phyloP scores from a whole-genome alignment of 2,113 vertebrate genomes.

The Butorides virescens region DNA sequence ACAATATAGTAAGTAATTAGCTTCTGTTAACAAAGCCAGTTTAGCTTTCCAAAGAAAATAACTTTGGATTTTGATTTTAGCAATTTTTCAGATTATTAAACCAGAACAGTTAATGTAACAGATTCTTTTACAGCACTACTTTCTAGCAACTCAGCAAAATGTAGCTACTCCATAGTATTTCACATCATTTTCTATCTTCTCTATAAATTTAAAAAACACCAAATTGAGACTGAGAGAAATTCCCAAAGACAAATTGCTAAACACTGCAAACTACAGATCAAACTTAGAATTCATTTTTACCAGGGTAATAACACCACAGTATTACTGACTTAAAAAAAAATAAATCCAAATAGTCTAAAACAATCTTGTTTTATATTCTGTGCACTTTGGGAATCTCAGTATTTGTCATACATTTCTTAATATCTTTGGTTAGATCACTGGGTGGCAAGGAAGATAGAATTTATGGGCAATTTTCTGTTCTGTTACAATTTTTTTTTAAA shows the following conservation, averaged over 20 bases:
- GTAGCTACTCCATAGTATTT: not conserved
- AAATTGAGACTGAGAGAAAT: not conserved
- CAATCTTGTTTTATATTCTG: not conserved
- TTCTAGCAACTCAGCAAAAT: not conserved
- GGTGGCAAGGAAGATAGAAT: not conserved
- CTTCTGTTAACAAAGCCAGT: not conserved
- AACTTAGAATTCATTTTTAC: not conserved
- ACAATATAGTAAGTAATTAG: not conserved
- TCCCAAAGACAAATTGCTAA: not conserved
- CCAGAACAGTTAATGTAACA: not conserved
- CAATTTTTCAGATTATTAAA: not conserved
- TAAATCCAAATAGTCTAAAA: not conserved
- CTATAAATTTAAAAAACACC: not conserved
- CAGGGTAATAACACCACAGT: not conserved
- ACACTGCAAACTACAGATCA: not conserved
- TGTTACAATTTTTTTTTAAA: not conserved
- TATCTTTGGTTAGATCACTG: not conserved
- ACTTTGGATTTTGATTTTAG: not conserved
- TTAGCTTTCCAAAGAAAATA: not conserved
- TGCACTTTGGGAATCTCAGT: not conserved
- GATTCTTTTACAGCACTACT: not conserved
- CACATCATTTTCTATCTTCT: not conserved
- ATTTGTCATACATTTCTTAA: not conserved
- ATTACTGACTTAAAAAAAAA: not conserved
- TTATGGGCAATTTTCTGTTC: not conserved